Evolutionary conservation across 2,888 invertebrate genomes (phyloP), one percentile per base, ranked within the genome.

Genomic region (Cosmopolites sordidus): DNA sequence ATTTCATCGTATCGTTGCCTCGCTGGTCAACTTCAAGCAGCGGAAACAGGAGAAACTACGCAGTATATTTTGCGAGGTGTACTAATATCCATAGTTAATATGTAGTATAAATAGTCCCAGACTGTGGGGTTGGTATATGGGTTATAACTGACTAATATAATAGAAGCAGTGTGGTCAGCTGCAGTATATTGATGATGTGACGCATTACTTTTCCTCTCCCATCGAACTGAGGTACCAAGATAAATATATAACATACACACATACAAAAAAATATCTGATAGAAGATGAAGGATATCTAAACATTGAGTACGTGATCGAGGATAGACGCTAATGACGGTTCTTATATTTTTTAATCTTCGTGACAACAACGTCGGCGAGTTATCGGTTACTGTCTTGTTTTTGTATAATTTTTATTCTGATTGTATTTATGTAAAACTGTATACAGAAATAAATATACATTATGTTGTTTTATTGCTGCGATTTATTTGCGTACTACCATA

Each of bases 111-210:
- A 12, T 33, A 33, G 33, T 33, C 33, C 48, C 53, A 15, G 53
- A 30, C 48, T 38, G 42, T 46, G 53, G 8, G 47, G 42, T n/a
- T 48, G 54, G 54, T 50, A 45, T 49, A 42, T 46, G 54, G 54
- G 50, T 46, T 50, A 27, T 50, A 43, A 15, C 50, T 18, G 54
- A 54, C 54, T 54, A 54, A 16, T 52, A 46, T 43, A 37, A 46
- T 46, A 54, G 50, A 37, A 27, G 51, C 48, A 48, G 55, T 14
- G 29, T 55, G 55, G 55, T 55, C 55, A 44, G 15, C 55, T 51
- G 55, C 51, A 33, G 27, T 41, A 33, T 33, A 33, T 33, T 22
- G 22, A 22, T 22, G 22, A 22, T 22, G 22, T 22, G 12, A 33
- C 33, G 33, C 33, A 33, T 33, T 33, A 22, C 8, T 22, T 22